Evolutionary conservation across 23 tunicate species (phyloP).

Genomic region (Trididemnum miniatum): DNA sequence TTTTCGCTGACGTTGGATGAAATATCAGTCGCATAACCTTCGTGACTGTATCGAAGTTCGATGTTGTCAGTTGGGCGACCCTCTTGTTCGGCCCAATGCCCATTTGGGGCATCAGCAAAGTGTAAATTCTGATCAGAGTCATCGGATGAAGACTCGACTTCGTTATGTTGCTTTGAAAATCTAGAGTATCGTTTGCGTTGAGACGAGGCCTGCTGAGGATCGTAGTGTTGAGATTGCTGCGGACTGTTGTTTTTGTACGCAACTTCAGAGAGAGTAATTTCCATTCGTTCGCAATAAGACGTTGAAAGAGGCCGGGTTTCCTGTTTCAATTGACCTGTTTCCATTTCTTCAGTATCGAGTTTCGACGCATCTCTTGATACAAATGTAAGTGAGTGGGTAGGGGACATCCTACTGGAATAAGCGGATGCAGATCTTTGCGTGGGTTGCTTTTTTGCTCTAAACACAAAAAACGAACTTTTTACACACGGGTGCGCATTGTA

Average conservation of each 20-base stretch:
- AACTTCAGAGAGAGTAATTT: conserved; percentile 28
- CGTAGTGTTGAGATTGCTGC: background rate
- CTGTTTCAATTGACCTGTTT: background rate
- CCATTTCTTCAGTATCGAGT: background rate
- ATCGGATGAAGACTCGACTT: background rate
- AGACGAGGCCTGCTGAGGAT: too few relatives aligned
- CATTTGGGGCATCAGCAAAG: background rate
- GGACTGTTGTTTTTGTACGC: background rate
- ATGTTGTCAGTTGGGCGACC: background rate
- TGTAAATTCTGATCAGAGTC: background rate
- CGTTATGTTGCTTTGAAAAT: background rate
- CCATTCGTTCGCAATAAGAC: conserved; percentile 76
- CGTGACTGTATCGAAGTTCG: background rate
- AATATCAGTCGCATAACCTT: background rate
- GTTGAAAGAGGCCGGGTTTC: conserved; percentile 38
- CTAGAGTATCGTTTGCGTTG: background rate
- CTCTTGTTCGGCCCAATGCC: background rate
- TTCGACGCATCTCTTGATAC: background rate
- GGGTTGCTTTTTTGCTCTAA: background rate
- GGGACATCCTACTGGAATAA: background rate
- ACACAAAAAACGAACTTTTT: too few relatives aligned
- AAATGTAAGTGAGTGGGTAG: background rate
- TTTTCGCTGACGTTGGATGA: too few relatives aligned
- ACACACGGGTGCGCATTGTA: too few relatives aligned
- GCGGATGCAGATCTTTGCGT: background rate